A percentile compares a stretch with the other conserved stretches of the same genome.
These are phyloP conservation scores for Uromys caudimaculatus DNA, from an alignment of 2,797 vertebrate genomes.

Conservation along the genomic window DNA sequence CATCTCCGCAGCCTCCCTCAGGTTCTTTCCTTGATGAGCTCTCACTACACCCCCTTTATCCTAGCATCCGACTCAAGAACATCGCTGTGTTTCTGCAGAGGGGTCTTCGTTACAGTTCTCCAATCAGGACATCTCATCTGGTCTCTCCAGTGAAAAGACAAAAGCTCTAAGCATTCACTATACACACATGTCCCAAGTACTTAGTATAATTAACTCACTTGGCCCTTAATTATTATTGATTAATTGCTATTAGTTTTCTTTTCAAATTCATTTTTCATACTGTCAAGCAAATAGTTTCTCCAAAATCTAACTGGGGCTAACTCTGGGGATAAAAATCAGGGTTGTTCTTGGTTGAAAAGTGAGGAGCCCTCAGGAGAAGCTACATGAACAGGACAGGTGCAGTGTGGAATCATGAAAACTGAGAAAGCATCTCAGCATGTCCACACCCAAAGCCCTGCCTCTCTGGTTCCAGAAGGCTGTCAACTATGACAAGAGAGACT, in stretches of 20 bases:
- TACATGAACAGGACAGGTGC: background rate
- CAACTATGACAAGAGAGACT: background rate
- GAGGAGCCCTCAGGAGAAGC: background rate
- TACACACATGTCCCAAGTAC: background rate
- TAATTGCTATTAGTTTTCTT: background rate
- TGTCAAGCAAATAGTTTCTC: background rate
- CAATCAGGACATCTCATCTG: background rate
- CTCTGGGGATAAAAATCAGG: background rate
- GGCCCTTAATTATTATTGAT: background rate
- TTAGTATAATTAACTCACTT: background rate
- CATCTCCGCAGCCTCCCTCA: too few species aligned
- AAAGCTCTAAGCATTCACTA: background rate
- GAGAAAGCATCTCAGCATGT: background rate
- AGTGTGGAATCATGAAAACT: background rate
- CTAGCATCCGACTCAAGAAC: background rate
- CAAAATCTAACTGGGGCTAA: background rate
- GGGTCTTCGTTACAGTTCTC: background rate
- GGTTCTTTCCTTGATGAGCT: background rate
- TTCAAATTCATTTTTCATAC: background rate
- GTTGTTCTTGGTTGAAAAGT: background rate
- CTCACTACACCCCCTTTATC: background rate
- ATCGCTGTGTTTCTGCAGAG: background rate
- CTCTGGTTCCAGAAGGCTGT: background rate
- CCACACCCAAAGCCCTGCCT: background rate
- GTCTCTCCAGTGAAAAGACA: background rate